Conservation (phyloP, 2,888 invertebrate species). For the Argyresthia albistria region DNA sequence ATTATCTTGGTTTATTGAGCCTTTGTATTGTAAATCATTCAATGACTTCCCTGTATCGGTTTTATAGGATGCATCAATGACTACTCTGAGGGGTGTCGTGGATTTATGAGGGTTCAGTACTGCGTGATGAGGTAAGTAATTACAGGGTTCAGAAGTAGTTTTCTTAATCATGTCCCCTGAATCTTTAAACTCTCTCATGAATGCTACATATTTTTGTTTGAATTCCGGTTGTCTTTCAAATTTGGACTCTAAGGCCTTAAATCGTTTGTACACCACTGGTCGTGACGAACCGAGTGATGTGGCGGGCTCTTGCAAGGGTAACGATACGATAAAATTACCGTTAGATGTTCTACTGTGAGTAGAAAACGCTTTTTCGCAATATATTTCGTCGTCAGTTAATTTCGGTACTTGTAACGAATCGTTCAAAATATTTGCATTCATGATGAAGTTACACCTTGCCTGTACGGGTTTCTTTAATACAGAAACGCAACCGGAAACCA, state of each 20-base stretch:
- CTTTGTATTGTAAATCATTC: not conserved
- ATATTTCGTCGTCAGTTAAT: not conserved
- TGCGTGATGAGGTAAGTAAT: not conserved
- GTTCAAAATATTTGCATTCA: too few species aligned
- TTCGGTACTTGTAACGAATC: not conserved
- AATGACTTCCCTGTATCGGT: conserved; percentile 1
- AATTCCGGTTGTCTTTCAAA: not conserved
- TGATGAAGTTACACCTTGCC: not conserved
- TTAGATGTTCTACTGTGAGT: not conserved
- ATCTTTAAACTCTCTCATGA: conserved; percentile 8
- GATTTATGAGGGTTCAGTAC: not conserved
- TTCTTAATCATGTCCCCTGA: conserved; percentile 2
- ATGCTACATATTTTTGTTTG: conserved; percentile 4
- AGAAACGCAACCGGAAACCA: conserved; percentile 4
- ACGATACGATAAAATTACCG: not conserved
- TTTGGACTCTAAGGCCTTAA: not conserved
- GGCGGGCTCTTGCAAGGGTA: not conserved
- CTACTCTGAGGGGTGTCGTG: conserved; percentile 12
- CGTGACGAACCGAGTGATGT: not conserved
- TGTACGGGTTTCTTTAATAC: not conserved
- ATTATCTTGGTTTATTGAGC: conserved; percentile 16
- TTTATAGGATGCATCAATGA: conserved; percentile 11
- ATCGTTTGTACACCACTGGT: not conserved
- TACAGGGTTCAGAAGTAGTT: not conserved
- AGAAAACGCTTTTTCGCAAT: not conserved